Conservation (phyloP, 2,797 vertebrate genomes). For the Parambassis ranga region DNA sequence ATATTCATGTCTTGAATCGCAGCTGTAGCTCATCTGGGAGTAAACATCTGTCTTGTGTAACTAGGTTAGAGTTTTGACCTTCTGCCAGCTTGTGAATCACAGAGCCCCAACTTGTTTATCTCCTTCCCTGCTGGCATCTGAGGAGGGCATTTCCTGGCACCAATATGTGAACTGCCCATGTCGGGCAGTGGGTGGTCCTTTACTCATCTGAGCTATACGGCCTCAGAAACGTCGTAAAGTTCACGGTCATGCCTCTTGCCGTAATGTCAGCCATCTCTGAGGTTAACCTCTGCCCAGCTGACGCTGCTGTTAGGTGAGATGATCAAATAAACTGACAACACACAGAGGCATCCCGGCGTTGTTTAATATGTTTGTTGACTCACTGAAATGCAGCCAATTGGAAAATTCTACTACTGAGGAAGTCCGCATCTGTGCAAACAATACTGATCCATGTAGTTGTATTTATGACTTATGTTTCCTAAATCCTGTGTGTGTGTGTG, state of each 20-base stretch:
- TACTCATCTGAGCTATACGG: conserved; percentile 27
- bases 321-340: conserved; percentile 64
- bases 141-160: conserved; percentile 76
- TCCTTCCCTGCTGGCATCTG: conserved; percentile 61
- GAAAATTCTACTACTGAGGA: conserved; percentile 52
- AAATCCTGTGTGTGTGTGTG: conserved; percentile 21
- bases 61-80: conserved; percentile 54
- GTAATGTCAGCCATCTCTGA: conserved; percentile 56
- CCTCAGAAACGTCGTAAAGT: conserved; percentile 58
- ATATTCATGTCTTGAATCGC: conserved; percentile 48
- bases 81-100: conserved; percentile 64
- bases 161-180: conserved; percentile 47
- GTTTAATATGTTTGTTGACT: conserved; percentile 64
- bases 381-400: conserved; percentile 48
- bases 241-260: conserved; percentile 60
- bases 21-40: conserved; percentile 60
- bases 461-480: conserved; percentile 43
- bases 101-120: conserved; percentile 68
- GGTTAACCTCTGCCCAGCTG: conserved; percentile 48
- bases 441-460: conserved; percentile 28
- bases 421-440: conserved; percentile 65
- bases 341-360: conserved; percentile 26
- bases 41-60: conserved; percentile 75
- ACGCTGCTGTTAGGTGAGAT: conserved; percentile 48
- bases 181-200: conserved; percentile 74